A percentile compares a stretch with the other conserved stretches of the same genome.
Conservation (phyloP, 2,113 vertebrate species). For the Oreotragus oreotragus region DNA sequence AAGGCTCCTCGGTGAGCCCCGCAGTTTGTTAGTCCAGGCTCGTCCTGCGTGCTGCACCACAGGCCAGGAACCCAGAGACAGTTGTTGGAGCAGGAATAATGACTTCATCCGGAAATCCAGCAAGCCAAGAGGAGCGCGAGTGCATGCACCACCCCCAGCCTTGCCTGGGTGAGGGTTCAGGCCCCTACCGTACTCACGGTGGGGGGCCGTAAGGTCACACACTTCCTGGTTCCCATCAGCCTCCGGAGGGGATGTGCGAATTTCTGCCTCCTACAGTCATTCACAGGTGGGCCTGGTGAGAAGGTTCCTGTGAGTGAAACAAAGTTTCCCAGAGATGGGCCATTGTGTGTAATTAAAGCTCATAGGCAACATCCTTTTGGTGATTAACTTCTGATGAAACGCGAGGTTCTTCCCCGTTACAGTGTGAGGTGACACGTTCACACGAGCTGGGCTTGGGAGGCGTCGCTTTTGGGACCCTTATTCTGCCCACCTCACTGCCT, state of each 20-base stretch:
- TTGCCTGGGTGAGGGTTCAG: background rate
- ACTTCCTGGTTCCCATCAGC: background rate
- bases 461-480: rapidly evolving
- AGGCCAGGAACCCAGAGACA: background rate
- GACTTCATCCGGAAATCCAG: background rate
- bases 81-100: background rate
- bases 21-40: background rate
- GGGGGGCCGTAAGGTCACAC: background rate
- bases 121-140: rapidly evolving
- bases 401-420: rapidly evolving
- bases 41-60: rapidly evolving
- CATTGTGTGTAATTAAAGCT: background rate
- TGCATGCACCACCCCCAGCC: rapidly evolving
- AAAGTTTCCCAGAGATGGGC: background rate
- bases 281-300: background rate
- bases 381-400: background rate
- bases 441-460: rapidly evolving
- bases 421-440: rapidly evolving
- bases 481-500: background rate
- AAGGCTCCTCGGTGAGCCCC: background rate
- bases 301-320: background rate
- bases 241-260: background rate
- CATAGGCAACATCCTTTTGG: background rate
- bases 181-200: background rate
- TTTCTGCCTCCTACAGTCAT: background rate